These are phyloP conservation scores for Sinocyclocheilus anophthalmus DNA, from an alignment of 2,113 vertebrate species.

Conservation along the genomic window DNA sequence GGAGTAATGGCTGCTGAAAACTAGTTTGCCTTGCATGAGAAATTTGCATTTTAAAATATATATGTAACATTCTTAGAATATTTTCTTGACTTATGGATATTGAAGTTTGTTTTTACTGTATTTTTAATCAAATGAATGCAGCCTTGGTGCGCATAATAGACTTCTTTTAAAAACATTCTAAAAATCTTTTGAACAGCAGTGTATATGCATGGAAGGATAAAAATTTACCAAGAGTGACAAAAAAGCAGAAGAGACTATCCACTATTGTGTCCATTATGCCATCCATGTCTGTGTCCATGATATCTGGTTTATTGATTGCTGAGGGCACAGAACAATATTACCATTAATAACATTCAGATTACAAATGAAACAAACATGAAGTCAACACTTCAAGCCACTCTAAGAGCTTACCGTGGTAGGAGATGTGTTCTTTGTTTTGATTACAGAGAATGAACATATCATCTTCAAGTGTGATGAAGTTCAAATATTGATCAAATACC, in stretches of 20 bases:
- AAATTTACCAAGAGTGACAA: slow-evolving; percentile 93
- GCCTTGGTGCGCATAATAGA: background rate
- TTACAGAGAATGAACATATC: slow-evolving; percentile 98
- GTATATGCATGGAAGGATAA: background rate
- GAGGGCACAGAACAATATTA: slow-evolving; percentile 32
- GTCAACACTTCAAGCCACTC: background rate
- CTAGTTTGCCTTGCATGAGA: too few species aligned
- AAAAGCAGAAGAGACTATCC: slow-evolving; percentile 98
- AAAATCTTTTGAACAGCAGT: background rate
- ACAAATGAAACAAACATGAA: background rate
- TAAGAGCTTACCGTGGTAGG: slow-evolving; percentile 86
- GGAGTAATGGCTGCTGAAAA: too few species aligned
- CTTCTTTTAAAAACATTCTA: background rate
- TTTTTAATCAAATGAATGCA: background rate
- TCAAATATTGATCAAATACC: slow-evolving; percentile 99
- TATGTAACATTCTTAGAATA: too few species aligned
- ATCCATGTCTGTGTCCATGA: slow-evolving; percentile 97
- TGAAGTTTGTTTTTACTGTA: too few species aligned
- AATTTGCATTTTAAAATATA: too few species aligned
- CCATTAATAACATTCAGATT: background rate
- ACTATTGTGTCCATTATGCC: slow-evolving; percentile 98
- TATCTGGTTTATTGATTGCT: slow-evolving; percentile 94
- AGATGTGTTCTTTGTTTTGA: slow-evolving; percentile 96
- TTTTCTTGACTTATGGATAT: too few species aligned
- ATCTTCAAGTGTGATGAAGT: slow-evolving; percentile 99